Evolutionary conservation across 1,140 invertebrate species (phyloP).

Genomic region (Solen grandis): DNA sequence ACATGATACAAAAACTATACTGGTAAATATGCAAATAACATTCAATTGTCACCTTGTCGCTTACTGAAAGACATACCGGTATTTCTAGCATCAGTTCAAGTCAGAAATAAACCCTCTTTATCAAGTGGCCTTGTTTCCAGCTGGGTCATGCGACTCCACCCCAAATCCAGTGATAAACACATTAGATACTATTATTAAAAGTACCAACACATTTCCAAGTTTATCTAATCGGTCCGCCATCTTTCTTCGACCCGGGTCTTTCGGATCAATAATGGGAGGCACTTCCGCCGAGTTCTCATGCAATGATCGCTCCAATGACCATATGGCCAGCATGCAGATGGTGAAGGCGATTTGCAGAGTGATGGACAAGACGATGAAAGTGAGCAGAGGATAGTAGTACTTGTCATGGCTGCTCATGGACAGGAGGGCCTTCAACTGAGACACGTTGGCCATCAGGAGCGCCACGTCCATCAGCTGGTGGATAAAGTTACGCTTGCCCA

Average conservation of each 20-base stretch:
- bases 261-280: not conserved
- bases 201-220: constrained; percentile 39
- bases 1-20: too few relatives aligned
- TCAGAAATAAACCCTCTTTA: too few relatives aligned
- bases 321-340: constrained; percentile 49
- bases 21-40: too few relatives aligned
- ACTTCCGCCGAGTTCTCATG: constrained; percentile 10
- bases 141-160: constrained; percentile 42
- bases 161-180: constrained; percentile 51
- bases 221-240: constrained; percentile 35
- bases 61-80: too few relatives aligned
- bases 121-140: too few relatives aligned
- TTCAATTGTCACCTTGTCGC: too few relatives aligned
- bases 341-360: constrained; percentile 36
- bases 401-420: constrained; percentile 38
- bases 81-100: too few relatives aligned
- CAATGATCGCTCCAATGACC: constrained; percentile 41
- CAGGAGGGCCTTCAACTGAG: constrained; percentile 41
- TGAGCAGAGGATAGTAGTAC: constrained; percentile 38
- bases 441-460: constrained; percentile 51
- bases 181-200: constrained; percentile 49
- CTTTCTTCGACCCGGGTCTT: not conserved
- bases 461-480: constrained; percentile 55
- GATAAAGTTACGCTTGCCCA: constrained; percentile 50
- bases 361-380: constrained; percentile 36